Conservation (phyloP, 2,797 vertebrate species). For the Acipenser transmontanus region DNA sequence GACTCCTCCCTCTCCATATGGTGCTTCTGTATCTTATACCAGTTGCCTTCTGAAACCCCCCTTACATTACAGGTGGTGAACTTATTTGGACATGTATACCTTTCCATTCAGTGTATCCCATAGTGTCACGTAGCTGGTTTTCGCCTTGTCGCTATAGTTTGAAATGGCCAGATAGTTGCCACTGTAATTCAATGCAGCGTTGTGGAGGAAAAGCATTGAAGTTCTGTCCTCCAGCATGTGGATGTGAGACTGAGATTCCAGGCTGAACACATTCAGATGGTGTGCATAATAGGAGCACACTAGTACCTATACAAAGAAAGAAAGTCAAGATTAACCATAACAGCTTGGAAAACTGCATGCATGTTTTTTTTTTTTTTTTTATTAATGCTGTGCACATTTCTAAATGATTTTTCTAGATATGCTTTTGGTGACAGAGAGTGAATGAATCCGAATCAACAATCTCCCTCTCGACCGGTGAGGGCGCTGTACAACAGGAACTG, state of each 20-base stretch:
- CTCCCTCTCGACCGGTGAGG: too few relatives aligned
- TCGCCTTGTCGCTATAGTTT: constrained; percentile 40
- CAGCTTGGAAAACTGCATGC: neutral
- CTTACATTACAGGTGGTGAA: too few relatives aligned
- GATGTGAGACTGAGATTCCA: constrained; percentile 41
- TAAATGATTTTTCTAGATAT: neutral
- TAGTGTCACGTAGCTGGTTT: constrained; percentile 38
- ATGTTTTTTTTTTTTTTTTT: neutral
- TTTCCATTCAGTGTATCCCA: constrained; percentile 41
- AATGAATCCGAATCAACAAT: too few relatives aligned
- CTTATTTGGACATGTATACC: constrained; percentile 19
- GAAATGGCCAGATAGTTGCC: constrained; percentile 43
- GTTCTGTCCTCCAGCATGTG: constrained; percentile 40
- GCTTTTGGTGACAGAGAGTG: too few relatives aligned
- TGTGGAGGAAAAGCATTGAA: constrained; percentile 44
- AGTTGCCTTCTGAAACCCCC: too few relatives aligned
- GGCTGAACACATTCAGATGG: constrained; percentile 44
- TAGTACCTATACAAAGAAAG: constrained; percentile 31
- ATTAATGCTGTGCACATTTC: neutral
- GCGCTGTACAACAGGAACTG: too few relatives aligned
- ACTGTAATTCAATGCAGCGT: constrained; percentile 35
- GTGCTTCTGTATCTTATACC: too few relatives aligned
- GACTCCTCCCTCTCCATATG: too few relatives aligned
- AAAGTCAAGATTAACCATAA: neutral
- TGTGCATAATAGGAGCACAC: constrained; percentile 47